Evolutionary conservation across 2,113 vertebrate species (phyloP).

Genomic region (Odontophorus gujanensis): DNA sequence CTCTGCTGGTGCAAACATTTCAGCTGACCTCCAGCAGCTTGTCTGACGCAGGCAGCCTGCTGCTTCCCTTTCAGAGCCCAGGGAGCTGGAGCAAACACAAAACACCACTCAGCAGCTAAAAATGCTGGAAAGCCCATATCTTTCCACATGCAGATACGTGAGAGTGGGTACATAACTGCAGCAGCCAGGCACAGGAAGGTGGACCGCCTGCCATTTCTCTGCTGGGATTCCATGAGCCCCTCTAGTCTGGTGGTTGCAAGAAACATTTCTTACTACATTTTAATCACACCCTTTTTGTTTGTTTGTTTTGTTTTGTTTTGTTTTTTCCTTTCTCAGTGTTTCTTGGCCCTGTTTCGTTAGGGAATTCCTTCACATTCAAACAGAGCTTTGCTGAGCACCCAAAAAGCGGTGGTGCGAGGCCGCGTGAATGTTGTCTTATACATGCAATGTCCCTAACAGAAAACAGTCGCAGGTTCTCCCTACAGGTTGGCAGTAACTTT

Average conservation of each 20-base stretch:
- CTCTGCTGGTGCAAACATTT: rapidly evolving
- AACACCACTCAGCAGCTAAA: not conserved
- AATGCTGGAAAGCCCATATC: rapidly evolving
- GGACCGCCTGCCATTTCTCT: not conserved
- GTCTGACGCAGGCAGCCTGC: rapidly evolving
- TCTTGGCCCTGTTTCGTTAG: not conserved
- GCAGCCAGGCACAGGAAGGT: not conserved
- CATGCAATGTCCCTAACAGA: not conserved
- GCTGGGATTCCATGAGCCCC: not conserved
- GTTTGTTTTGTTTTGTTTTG: not conserved
- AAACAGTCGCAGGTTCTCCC: not conserved
- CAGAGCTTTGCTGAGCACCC: not conserved
- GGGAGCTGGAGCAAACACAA: not conserved
- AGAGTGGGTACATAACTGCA: not conserved
- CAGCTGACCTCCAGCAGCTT: not conserved
- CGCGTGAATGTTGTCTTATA: not conserved
- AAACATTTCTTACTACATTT: not conserved
- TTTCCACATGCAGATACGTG: not conserved
- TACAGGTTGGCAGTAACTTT: not conserved
- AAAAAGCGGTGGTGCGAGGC: not conserved
- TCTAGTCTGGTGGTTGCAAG: not conserved
- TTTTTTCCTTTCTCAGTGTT: not conserved
- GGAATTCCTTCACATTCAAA: not conserved
- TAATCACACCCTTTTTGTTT: not conserved
- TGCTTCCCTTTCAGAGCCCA: not conserved